Evolutionary conservation across 2,888 invertebrate species (phyloP).

Genomic region (Microdon myrmicae): DNA sequence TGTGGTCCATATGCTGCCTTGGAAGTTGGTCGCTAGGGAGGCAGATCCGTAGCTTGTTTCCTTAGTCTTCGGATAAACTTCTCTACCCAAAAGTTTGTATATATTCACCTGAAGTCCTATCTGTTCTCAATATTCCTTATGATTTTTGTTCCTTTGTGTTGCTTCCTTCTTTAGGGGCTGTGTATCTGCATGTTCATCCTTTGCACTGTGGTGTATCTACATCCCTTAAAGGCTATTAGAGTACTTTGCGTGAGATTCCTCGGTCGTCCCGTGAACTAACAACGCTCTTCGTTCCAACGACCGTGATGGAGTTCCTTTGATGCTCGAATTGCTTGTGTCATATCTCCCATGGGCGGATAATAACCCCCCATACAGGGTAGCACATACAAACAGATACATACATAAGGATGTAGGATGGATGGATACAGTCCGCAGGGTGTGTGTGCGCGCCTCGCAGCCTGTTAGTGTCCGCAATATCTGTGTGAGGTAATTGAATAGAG

Average conservation of each 20-base stretch:
- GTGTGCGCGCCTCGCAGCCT: constrained; percentile 14
- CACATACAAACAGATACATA: constrained; percentile 14
- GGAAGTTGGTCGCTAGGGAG: constrained; percentile 5
- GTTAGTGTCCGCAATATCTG: constrained; percentile 51
- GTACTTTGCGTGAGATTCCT: constrained; percentile 25
- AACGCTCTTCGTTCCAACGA: background rate
- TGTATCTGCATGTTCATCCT: constrained; percentile 27
- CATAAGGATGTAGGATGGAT: constrained; percentile 10
- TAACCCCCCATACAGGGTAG: constrained; percentile 20
- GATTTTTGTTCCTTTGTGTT: constrained; percentile 8
- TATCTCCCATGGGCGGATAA: constrained; percentile 42
- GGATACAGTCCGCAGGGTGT: constrained; percentile 3
- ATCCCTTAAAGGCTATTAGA: constrained; percentile 45
- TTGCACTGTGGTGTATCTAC: constrained; percentile 38
- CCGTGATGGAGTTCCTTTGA: constrained; percentile 32
- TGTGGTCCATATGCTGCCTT: constrained; percentile 22
- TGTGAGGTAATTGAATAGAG: constrained; percentile 56
- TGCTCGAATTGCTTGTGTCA: constrained; percentile 31
- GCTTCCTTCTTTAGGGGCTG: background rate
- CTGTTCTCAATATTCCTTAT: constrained; percentile 22
- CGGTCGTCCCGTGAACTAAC: too few relatives aligned
- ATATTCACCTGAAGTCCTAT: constrained; percentile 43
- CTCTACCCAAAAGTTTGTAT: constrained; percentile 33
- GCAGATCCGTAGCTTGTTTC: background rate
- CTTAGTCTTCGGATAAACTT: constrained; percentile 35